These are phyloP conservation scores for Sinocyclocheilus maitianheensis DNA, from an alignment of 2,113 vertebrate genomes.

Conservation along the genomic window DNA sequence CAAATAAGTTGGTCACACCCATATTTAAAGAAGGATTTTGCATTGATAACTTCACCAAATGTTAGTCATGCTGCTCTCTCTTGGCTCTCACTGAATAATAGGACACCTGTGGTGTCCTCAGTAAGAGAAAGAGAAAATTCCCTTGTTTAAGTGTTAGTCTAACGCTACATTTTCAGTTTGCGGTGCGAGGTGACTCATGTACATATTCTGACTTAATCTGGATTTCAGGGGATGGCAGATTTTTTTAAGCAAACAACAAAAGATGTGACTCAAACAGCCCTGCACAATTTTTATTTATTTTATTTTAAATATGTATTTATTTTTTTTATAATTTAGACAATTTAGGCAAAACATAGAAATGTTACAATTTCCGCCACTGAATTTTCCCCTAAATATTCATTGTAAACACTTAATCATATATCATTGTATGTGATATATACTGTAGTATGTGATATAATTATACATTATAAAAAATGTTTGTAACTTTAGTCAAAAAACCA, in stretches of 20 bases:
- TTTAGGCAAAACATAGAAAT: not conserved
- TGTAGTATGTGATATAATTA: not conserved
- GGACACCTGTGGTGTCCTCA: not conserved
- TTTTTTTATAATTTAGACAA: no score
- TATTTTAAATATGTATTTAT: no score
- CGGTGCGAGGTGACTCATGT: not conserved
- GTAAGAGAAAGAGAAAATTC: not conserved
- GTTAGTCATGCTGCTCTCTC: not conserved
- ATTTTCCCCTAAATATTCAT: not conserved
- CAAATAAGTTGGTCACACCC: not conserved
- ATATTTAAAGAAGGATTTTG: not conserved
- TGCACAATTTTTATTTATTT: not conserved
- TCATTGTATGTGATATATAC: no score
- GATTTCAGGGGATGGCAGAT: not conserved
- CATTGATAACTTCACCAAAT: not conserved
- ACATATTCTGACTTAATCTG: not conserved
- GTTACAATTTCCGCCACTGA: not conserved
- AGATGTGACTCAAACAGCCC: not conserved
- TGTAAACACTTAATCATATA: no score
- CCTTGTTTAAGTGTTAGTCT: not conserved
- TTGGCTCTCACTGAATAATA: not conserved
- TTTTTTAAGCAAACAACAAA: not conserved
- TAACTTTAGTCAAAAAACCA: no score
- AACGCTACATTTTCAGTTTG: not conserved
- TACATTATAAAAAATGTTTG: not conserved